Base-by-base conservation (phyloP, 2,797 vertebrate genomes). In the Clamator glandarius region DNA sequence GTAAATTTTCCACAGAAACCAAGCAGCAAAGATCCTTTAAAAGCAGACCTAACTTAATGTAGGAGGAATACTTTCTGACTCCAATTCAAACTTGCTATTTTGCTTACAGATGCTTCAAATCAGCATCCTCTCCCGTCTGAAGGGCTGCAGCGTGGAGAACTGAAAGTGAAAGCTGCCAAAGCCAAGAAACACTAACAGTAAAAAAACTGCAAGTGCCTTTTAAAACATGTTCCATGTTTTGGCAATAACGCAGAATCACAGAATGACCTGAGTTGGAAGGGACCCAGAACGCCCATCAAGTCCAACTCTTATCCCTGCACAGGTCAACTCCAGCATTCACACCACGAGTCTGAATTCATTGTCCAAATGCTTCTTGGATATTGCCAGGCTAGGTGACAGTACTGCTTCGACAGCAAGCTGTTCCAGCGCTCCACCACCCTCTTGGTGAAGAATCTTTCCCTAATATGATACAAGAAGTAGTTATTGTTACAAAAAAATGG, bases 221-320 rank as follows among this genome's bases (percentile, higher is more conserved):
- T 3, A 3, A 41, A 25, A 12, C 12, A 2, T 0, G 14, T 4
- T 8, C 57, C 2, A 54, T 0, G 70, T 46, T 1, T 6, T 0
- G 41, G 52, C 78, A 15, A 11, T 4, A 4, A 41, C 58, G 16
- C 42, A 44, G 42, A 44, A 44, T 44, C 42, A 44, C 18, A 18
- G 42, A 18, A 44, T 44, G 42, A 44, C 42, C 7, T 18, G 42
- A 44, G 15, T 18, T 44, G 42, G 42, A 44, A 44, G 42, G 42
- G 42, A 44, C 42, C 42, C 42, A 44, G 42, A 44, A 44, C 42
- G 42, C n/a, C n/a, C n/a, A 44, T 44, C 42, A 8, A 44, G 42
- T 44, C 42, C 15, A 44, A 44, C 16, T 44, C 42, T 15, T 18
- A 18, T 16, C 42, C 42, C 16, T 44, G 42, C 42, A 44, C 42